phyloP scores from a whole-genome alignment of 2,797 vertebrate genomes.

The Sebastes vulpes region DNA sequence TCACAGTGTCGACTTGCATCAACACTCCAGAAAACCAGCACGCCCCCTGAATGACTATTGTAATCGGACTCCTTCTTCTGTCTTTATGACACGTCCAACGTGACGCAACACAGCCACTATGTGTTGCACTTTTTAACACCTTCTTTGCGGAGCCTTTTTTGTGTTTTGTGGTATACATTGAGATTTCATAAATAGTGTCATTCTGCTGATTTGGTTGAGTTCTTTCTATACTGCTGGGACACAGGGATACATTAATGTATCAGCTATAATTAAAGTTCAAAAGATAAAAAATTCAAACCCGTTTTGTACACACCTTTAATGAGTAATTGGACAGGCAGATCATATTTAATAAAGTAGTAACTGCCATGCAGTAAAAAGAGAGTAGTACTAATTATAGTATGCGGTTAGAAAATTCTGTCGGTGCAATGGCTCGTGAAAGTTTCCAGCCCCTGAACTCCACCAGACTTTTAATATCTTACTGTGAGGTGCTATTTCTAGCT shows the following conservation, averaged over 20 bases:
- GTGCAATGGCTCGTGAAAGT: constrained; percentile 41
- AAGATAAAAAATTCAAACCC: not conserved
- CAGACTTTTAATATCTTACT: constrained; percentile 51
- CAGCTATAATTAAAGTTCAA: constrained; percentile 7
- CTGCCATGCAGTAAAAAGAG: constrained; percentile 11
- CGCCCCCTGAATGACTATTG: not conserved
- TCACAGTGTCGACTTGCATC: not conserved
- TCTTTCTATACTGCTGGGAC: not conserved
- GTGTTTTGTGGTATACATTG: not conserved
- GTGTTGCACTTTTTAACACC: not conserved
- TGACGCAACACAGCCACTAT: not conserved
- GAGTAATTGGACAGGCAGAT: constrained; percentile 7
- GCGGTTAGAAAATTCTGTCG: constrained; percentile 24
- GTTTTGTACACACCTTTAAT: constrained; percentile 18
- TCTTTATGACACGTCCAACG: not conserved
- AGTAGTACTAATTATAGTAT: constrained; percentile 36
- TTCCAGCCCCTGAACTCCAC: constrained; percentile 39
- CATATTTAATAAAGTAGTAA: constrained; percentile 10
- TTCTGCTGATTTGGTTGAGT: not conserved
- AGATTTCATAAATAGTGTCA: not conserved
- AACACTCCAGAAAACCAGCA: not conserved
- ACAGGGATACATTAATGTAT: constrained; percentile 1
- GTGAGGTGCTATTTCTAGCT: constrained; percentile 53
- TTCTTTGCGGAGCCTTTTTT: not conserved
- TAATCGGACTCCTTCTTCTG: not conserved